Evolutionary conservation across 2,797 vertebrate genomes (phyloP), one percentile per base, ranked within the genome.

Genomic region (Chelmon rostratus): DNA sequence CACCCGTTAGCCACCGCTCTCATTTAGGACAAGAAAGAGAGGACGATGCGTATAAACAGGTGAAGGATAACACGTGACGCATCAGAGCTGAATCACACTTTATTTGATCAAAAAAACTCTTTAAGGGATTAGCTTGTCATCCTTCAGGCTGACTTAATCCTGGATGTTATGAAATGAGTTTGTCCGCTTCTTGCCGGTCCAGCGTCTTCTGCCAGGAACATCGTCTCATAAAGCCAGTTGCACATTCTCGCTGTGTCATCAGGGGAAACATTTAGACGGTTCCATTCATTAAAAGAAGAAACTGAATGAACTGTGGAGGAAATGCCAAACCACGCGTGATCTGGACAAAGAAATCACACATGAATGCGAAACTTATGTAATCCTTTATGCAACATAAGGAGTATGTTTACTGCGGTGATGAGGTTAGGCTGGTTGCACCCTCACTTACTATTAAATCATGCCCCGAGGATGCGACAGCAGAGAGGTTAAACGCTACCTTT

Each of bases 151-250:
- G 83, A 76, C 49, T 79, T 54, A 61, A 77, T 77, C 69, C 57
- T 23, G 33, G 72, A 86, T 82, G 77, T 85, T 89, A 82, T 46
- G 70, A 86, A 91, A 90, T 86, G 42, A 82, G 86, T 35, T 79
- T 77, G 67, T 83, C 81, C 72, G 54, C 38, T 54, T 80, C 65
- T 83, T 68, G 59, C 53, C 37, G 7, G 68, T 85, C 66, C 66
- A 69, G 5, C 13, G 12, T 82, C 78, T 54, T 74, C 72, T 87
- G 88, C 87, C 91, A 90, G 89, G 87, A 90, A 86, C 81, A 73
- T 81, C 71, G 69, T 82, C 83, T 83, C 68, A 50, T 68, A 63
- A 73, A 86, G 54, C 84, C 88, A 91, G 79, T 86, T 67, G 63
- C 63, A 89, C 83, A 82, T 89, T 91, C 84, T 87, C 58, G 7